Evolutionary conservation across 2,888 invertebrate species (phyloP), one percentile per base, ranked within the genome.

Genomic region (Onchidella celtica): DNA sequence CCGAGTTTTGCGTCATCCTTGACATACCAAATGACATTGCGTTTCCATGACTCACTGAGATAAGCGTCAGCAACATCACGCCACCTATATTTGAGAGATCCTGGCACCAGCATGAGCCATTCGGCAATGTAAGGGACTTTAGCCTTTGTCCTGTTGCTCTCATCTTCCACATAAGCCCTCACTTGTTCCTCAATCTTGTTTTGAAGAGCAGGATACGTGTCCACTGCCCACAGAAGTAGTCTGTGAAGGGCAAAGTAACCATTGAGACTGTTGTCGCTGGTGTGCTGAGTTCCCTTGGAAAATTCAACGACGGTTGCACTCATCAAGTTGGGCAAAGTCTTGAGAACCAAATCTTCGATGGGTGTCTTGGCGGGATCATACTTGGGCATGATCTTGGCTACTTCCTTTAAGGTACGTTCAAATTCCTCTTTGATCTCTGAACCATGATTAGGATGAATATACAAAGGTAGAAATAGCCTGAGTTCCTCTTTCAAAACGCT

Each of bases 1-100:
- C 91, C 91, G 32, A 90, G 87, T 69, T 89, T 87, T 1, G 84
- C 79, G 72, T 90, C 89, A 21, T 90, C 91, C 78, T 90, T 90
- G n/a, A 91, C 91, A 66, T 89, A 91, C 90, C 90, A 90, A 89
- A 90, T 91, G 21, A 90, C 90, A 73, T 90, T 89, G 2, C 91
- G 83, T 55, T 76, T 83, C 87, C 88, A 89, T 34, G 89, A 89
- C 83, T 91, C 91, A 9, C 88, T 88, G 57, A 91, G 84, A 75
- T 91, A 91, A 0, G 90, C 90, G 17, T 85, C 85, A 2, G 87
- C 88, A 1, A 88, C 89, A 59, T 90, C 89, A n/a, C 84, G 84
- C 91, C 91, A 91, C 32, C 89, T 90, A 82, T 89, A 89, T 81
- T 90, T 91, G 75, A 85, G 84, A 2, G 90, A 90, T 0, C 85